Percentiles rank a stretch among this genome's conserved stretches.
Evolutionary conservation across 2,113 vertebrate species (phyloP).

Genomic region (Saiga tatarica): DNA sequence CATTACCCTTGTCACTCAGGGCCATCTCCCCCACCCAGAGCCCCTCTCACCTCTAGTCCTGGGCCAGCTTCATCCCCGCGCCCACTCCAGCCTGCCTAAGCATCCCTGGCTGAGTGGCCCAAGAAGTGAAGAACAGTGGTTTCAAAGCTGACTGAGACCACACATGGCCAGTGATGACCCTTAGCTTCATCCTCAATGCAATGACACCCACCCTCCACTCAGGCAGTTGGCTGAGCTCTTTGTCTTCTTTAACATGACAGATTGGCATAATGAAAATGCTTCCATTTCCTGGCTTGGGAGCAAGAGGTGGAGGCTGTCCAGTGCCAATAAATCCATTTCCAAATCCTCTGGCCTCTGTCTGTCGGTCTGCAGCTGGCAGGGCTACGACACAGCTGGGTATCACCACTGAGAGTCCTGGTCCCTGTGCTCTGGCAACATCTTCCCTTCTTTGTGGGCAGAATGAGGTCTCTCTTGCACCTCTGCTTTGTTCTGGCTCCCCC

Average conservation of each 20-base stretch:
- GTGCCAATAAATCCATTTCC: neutral
- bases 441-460: neutral
- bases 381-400: neutral
- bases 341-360: neutral
- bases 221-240: neutral
- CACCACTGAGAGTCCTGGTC: fast-evolving
- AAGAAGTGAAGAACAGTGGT: neutral
- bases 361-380: neutral
- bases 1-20: neutral
- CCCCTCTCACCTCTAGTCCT: fast-evolving
- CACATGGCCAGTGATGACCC: neutral
- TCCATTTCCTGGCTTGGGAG: neutral
- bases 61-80: neutral
- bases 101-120: neutral
- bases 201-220: neutral
- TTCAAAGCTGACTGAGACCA: neutral
- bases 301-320: neutral
- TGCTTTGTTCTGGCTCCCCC: neutral
- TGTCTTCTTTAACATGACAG: fast-evolving
- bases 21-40: too few species aligned
- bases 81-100: too few species aligned
- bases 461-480: too few species aligned
- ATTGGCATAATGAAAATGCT: too few species aligned
- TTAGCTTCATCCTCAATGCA: neutral
- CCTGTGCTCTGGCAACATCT: fast-evolving